Evolutionary conservation across 2,113 vertebrate genomes (phyloP), one percentile per base, ranked within the genome.

Genomic region (Misgurnus anguillicaudatus): DNA sequence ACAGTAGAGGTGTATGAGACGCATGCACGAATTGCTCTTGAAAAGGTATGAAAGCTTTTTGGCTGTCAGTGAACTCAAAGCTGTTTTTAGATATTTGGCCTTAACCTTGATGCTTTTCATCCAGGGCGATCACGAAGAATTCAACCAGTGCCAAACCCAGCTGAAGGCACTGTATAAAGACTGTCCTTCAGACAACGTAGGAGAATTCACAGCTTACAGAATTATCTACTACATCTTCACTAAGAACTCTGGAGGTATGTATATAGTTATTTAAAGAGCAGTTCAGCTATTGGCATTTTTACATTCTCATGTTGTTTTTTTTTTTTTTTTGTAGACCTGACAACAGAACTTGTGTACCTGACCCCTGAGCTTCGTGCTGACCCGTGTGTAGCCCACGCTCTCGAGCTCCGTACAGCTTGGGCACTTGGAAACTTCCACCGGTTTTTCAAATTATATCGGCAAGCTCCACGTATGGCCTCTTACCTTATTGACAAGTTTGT

Each of bases 401-500:
- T 97, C 14, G 89, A 93, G 0, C 90, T 97, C 9, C 91, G 95
- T 11, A 92, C 94, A 0, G 95, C 95, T 69, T 97, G 96, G 96
- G 95, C 95, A 0, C 90, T 97, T 6, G 94, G 93, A 85, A 97
- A 97, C 88, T 97, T 92, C 82, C 94, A 92, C 38, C 94, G 95
- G 10, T 96, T 97, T 88, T 97, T 97, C 90, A 90, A 91, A 80
- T 92, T 97, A 60, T 96, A 97, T 84, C 87, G 83, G 39, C 84
- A 86, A 3, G 93, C 96, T 0, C 96, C 96, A 0, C 95, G 95
- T 67, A 97, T 97, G 96, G 95, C 94, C 10, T 94, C 94, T 19
- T 96, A 95, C 87, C 95, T 97, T 76, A 95, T 97, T 81, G 95
- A 97, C 91, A 97, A 97, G 92, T 97, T 97, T 89, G 90, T 94